Evolutionary conservation across 2,797 vertebrate genomes (phyloP).

Genomic region (Oreonectes daqikongensis): DNA sequence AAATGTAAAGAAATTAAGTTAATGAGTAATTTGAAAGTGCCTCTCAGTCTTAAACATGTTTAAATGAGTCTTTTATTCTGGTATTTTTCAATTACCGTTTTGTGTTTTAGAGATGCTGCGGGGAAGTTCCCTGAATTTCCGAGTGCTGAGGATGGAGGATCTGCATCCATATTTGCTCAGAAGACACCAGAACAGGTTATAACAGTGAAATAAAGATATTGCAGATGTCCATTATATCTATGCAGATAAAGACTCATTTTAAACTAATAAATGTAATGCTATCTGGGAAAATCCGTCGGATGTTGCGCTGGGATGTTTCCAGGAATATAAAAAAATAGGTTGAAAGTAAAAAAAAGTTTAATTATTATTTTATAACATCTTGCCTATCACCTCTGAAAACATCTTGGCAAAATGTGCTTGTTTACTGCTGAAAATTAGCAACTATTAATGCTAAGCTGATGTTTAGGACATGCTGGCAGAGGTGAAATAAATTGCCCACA

Average conservation of each 20-base stretch:
- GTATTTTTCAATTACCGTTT: not conserved
- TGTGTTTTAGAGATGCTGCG: conserved; percentile 72
- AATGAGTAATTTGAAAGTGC: conserved; percentile 3
- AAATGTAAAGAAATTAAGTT: not conserved
- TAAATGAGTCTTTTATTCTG: not conserved
- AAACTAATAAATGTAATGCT: no score
- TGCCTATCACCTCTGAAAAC: no score
- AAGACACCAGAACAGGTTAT: conserved; percentile 85
- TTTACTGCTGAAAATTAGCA: no score
- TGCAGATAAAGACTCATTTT: not conserved
- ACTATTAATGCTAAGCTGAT: no score
- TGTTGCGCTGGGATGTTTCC: no score
- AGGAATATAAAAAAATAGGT: no score
- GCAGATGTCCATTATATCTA: not conserved
- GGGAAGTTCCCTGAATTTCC: conserved; percentile 85
- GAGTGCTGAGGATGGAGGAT: conserved; percentile 76
- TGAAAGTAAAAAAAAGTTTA: no score
- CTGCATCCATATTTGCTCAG: conserved; percentile 75
- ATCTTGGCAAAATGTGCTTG: no score
- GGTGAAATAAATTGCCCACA: no score
- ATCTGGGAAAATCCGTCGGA: no score
- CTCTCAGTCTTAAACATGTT: not conserved
- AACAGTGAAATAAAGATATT: not conserved
- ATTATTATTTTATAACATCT: no score
- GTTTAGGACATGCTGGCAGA: no score